phyloP scores from a whole-genome alignment of 2,797 vertebrate species.

The Prionace glauca region DNA sequence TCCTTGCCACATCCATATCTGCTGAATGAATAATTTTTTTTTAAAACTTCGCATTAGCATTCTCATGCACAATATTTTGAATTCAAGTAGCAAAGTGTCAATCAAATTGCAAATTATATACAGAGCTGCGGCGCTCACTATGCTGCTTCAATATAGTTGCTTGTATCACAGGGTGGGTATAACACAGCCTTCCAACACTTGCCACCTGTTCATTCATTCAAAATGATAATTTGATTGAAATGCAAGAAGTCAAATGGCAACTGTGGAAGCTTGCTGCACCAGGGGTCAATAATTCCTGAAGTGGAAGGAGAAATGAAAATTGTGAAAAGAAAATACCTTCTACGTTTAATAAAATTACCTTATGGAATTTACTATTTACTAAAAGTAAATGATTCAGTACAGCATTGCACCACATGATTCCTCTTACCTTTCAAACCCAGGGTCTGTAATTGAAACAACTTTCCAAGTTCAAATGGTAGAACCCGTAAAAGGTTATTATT shows the following conservation, averaged over 20 bases:
- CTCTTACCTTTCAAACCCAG: constrained; percentile 94
- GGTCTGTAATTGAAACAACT: constrained; percentile 99
- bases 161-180: neutral
- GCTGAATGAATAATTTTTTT: neutral
- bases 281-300: neutral
- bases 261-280: neutral
- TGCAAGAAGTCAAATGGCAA: neutral
- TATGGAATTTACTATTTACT: neutral
- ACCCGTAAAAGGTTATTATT: constrained; percentile 99
- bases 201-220: neutral
- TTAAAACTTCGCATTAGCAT: neutral
- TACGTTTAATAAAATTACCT: neutral
- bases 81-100: neutral
- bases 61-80: neutral
- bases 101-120: neutral
- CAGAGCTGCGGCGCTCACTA: neutral
- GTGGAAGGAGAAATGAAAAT: neutral
- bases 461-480: constrained; percentile 99
- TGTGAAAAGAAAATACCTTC: neutral
- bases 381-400: neutral
- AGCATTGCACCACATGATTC: neutral
- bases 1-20: neutral
- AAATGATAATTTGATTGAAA: neutral
- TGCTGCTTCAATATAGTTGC: neutral
- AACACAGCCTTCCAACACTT: neutral